Evolutionary conservation across 23 tunicate genomes (phyloP).

Genomic region (Aplidium turbinatum): DNA sequence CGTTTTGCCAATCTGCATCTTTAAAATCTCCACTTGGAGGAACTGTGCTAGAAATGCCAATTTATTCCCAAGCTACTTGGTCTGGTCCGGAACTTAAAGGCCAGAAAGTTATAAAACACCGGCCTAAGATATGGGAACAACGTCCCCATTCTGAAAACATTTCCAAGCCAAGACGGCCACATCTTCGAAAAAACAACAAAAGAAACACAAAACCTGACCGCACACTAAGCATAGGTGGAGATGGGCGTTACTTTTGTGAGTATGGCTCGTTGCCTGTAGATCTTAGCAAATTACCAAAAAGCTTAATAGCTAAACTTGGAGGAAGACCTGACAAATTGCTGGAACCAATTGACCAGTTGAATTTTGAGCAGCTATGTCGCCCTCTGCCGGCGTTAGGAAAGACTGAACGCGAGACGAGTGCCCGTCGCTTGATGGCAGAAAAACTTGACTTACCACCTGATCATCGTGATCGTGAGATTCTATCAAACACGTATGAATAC

Average conservation of each 20-base stretch:
- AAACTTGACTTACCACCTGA: conserved; percentile 41
- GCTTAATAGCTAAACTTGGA: conserved; percentile 52
- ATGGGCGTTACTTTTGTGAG: conserved; percentile 58
- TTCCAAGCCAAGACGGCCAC: too few species aligned
- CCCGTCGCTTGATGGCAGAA: conserved; percentile 44
- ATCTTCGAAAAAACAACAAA: too few species aligned
- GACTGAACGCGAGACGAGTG: conserved; percentile 43
- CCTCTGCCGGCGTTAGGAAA: conserved; percentile 52
- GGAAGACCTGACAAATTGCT: conserved; percentile 53
- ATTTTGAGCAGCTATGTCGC: conserved; percentile 53
- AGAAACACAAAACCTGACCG: conserved; percentile 10
- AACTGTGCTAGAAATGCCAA: conserved; percentile 63
- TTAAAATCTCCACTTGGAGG: conserved; percentile 47
- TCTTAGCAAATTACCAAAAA: conserved; percentile 54
- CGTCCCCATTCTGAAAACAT: too few species aligned
- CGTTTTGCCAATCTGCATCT: conserved; percentile 22
- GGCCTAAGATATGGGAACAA: too few species aligned
- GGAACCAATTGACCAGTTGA: conserved; percentile 62
- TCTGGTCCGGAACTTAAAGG: conserved; percentile 57
- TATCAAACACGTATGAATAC: conserved; percentile 49
- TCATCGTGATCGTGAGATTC: conserved; percentile 52
- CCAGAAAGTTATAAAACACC: too few species aligned
- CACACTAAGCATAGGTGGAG: conserved; percentile 62
- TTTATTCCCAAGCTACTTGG: conserved; percentile 72
- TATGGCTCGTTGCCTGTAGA: conserved; percentile 55